A percentile compares a stretch with the other conserved stretches of the same genome.
Conservation (phyloP, 1,140 invertebrate species). For the Papilio aristodemus region DNA sequence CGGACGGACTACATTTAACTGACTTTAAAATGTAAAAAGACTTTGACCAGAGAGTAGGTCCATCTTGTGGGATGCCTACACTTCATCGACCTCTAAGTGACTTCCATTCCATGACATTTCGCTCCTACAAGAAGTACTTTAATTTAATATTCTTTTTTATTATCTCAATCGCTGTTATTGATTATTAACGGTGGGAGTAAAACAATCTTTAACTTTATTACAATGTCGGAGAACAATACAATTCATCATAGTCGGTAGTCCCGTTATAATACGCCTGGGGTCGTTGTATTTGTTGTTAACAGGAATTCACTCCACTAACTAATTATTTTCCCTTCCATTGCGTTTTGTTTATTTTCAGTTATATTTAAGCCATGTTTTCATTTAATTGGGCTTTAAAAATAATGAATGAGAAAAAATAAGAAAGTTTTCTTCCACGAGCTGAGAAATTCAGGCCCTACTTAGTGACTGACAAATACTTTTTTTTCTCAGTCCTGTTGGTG, state of each 20-base stretch:
- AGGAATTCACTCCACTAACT: conserved; percentile 5
- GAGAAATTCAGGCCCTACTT: background rate
- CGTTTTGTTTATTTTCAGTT: background rate
- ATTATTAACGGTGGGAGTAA: background rate
- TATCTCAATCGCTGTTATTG: background rate
- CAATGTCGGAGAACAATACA: background rate
- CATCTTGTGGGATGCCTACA: no score
- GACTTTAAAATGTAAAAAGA: no score
- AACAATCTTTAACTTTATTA: background rate
- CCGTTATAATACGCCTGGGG: background rate
- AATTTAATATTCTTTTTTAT: no score
- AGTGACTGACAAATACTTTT: no score
- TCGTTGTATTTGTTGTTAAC: background rate
- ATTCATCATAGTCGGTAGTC: background rate
- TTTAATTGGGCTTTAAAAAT: background rate
- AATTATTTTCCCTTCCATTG: conserved; percentile 16
- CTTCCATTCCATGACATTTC: no score
- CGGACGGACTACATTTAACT: no score
- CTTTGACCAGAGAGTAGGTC: no score
- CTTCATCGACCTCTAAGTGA: no score
- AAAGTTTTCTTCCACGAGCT: background rate
- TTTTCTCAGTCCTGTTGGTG: no score
- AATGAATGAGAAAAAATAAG: background rate
- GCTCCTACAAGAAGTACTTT: no score
- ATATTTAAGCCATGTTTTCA: background rate